Percentiles rank a stretch among this genome's conserved stretches.
phyloP scores from a whole-genome alignment of 2,888 invertebrate genomes.

The Yponomeuta evonymella region DNA sequence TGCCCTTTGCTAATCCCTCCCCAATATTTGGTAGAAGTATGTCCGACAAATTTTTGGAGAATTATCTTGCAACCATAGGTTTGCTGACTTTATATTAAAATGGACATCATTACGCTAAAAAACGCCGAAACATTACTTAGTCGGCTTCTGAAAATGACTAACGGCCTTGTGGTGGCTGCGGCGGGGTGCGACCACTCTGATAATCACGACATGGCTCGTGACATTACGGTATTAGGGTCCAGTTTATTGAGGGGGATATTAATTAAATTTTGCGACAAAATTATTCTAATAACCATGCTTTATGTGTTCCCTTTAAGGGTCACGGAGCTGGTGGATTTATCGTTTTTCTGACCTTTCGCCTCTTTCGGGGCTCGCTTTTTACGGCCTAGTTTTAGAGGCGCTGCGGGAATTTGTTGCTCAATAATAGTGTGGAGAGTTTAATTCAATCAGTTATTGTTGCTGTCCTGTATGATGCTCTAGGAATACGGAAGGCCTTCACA shows the following conservation, averaged over 20 bases:
- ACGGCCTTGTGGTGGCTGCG: conserved; percentile 28
- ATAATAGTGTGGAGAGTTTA: neutral
- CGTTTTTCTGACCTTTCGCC: neutral
- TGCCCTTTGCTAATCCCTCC: too few relatives aligned
- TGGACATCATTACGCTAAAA: neutral
- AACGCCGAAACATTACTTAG: neutral
- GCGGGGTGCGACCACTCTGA: conserved; percentile 30
- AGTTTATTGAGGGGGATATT: conserved; percentile 32
- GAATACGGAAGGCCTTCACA: too few relatives aligned
- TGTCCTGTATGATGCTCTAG: too few relatives aligned
- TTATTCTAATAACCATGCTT: conserved; percentile 20
- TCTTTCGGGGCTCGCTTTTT: neutral
- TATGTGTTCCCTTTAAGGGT: neutral
- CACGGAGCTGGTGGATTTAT: neutral
- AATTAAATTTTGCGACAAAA: conserved; percentile 36
- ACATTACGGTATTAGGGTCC: conserved; percentile 34
- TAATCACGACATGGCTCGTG: conserved; percentile 35
- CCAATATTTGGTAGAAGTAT: too few relatives aligned
- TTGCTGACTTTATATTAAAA: neutral
- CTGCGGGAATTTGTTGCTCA: neutral
- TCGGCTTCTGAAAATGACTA: conserved; percentile 25
- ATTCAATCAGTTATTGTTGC: too few relatives aligned
- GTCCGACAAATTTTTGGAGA: too few relatives aligned
- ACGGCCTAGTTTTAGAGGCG: neutral
- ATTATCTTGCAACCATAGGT: too few relatives aligned